Evolutionary conservation across 2,888 invertebrate species (phyloP).

Genomic region (Ophraella communa): DNA sequence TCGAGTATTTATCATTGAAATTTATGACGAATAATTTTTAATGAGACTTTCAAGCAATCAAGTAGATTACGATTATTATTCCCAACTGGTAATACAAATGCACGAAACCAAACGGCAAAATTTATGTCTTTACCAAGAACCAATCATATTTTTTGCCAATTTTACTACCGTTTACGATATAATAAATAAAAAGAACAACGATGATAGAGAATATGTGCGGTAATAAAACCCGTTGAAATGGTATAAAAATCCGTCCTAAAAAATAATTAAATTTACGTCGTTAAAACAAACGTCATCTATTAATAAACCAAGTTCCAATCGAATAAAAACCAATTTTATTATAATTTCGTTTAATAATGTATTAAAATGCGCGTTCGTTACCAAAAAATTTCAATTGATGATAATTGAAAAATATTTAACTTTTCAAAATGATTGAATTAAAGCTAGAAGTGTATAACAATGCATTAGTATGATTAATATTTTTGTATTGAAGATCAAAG

Average conservation of each 20-base stretch:
- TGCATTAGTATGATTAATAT: not conserved
- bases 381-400: not conserved
- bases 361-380: no score
- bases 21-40: not conserved
- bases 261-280: constrained; percentile 47
- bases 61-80: constrained; percentile 9
- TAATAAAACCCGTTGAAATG: constrained; percentile 44
- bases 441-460: not conserved
- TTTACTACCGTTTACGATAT: constrained; percentile 50
- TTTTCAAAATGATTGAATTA: not conserved
- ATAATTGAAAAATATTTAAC: not conserved
- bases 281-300: constrained; percentile 45
- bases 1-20: not conserved
- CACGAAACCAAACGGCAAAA: constrained; percentile 20
- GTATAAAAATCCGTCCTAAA: constrained; percentile 38
- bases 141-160: constrained; percentile 49
- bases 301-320: not conserved
- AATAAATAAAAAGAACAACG: constrained; percentile 48
- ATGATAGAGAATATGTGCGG: constrained; percentile 44
- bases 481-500: no score
- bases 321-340: not conserved
- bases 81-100: constrained; percentile 18
- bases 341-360: no score
- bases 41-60: constrained; percentile 2
- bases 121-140: constrained; percentile 36